Base-by-base conservation (phyloP, 2,797 vertebrate species). In the Lacerta viridis region DNA sequence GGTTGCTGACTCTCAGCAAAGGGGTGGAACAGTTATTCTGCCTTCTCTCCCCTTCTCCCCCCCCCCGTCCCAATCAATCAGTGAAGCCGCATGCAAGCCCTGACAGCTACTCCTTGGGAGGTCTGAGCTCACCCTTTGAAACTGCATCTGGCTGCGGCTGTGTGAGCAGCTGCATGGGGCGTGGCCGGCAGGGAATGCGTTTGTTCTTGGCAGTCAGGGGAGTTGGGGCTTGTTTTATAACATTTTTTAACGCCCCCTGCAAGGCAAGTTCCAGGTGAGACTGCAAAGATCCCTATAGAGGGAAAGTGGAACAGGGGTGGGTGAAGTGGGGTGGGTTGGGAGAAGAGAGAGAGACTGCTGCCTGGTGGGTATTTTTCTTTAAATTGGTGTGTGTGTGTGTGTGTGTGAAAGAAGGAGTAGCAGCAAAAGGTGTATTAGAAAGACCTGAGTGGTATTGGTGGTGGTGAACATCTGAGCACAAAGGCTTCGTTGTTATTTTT, bases 111-210 rank as follows among this genome's bases (percentile, higher is more conserved):
- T 85, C 69, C 50, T 71, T 90, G 86, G 90, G 90, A 90, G 90
- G 86, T 90, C 90, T 85, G 78, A 71, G 50, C 83, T 85, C 64
- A 69, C 78, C 79, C 86, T 90, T 90, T 88, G 90, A 88, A 90
- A 76, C 36, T 76, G 86, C 90, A 90, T 90, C 90, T 88, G 90
- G 90, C 86, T 71, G 36, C 10, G 76, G 71, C 71, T 85, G 72
- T 46, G 4, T 36, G 77, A 88, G 86, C 86, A 90, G 90, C 90
- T 90, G 90, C 39, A 17, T 2, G 7, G 83, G 90, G 90, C 64
- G 83, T 72, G 90, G 83, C 90, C 11, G 50, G 36, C 72, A 82
- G 78, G 78, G 86, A 88, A 81, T 77, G 46, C 72, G 78, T 83
- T 90, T 88, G 83, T 90, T 90, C 90, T 88, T 77, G 36, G 83